Conservation (phyloP, 2,797 vertebrate species). For the Alca torda region DNA sequence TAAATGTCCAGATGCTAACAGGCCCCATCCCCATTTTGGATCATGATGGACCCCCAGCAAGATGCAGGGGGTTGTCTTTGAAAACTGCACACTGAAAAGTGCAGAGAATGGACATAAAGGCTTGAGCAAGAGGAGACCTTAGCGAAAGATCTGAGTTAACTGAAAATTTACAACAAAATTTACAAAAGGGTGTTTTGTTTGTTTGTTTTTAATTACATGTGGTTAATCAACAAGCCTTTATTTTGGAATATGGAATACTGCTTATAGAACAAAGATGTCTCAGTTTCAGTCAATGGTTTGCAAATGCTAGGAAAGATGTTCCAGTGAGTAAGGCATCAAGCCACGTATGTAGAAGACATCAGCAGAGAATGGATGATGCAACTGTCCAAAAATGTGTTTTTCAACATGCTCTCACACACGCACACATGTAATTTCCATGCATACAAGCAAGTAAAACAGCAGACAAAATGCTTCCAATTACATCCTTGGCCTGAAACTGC, state of each 20-base stretch:
- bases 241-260: not conserved
- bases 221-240: not conserved
- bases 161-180: not conserved
- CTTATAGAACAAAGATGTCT: not conserved
- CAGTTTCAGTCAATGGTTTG: not conserved
- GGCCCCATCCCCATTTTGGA: accelerated
- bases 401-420: not conserved
- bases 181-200: no score
- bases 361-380: not conserved
- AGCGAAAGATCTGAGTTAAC: not conserved
- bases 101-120: not conserved
- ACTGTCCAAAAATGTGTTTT: not conserved
- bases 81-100: not conserved
- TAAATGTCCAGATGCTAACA: not conserved
- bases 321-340: not conserved
- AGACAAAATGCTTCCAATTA: not conserved
- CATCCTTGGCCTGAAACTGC: not conserved
- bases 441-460: not conserved
- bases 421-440: not conserved
- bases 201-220: not conserved
- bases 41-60: not conserved
- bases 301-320: not conserved
- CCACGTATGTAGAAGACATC: not conserved
- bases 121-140: not conserved
- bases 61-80: not conserved